These are phyloP conservation scores for Toxotes chatareus DNA, from an alignment of 2,113 vertebrate species.

Conservation along the genomic window DNA sequence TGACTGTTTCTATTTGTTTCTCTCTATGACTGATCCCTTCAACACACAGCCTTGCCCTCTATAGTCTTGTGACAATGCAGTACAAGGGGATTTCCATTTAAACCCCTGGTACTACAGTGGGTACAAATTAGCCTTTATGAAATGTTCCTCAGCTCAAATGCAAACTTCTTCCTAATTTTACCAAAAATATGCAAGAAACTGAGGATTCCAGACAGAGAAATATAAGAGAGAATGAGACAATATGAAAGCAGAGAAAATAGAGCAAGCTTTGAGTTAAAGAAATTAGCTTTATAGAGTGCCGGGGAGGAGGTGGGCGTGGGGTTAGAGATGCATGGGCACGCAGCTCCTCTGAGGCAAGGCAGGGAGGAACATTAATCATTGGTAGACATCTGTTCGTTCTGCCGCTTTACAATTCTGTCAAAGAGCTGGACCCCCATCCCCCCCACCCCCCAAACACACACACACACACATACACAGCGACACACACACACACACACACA, in stretches of 20 bases:
- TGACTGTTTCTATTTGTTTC: slow-evolving; percentile 34
- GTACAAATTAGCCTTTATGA: neutral
- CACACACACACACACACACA: neutral
- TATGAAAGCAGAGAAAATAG: slow-evolving; percentile 19
- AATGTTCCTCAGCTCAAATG: neutral
- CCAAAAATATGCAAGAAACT: neutral
- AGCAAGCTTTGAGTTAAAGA: slow-evolving; percentile 51
- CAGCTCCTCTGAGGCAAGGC: slow-evolving; percentile 73
- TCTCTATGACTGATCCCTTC: slow-evolving; percentile 29
- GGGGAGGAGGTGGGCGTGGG: slow-evolving; percentile 59
- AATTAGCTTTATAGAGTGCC: slow-evolving; percentile 57
- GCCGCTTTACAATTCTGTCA: slow-evolving; percentile 83
- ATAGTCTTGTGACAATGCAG: slow-evolving; percentile 6
- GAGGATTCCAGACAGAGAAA: neutral
- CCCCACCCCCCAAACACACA: neutral
- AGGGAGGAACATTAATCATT: slow-evolving; percentile 83
- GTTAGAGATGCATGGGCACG: slow-evolving; percentile 72
- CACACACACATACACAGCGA: neutral
- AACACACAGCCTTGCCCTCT: slow-evolving; percentile 14
- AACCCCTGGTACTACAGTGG: neutral
- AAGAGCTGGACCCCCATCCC: slow-evolving; percentile 59
- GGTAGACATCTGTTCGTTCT: slow-evolving; percentile 85
- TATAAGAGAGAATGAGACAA: neutral
- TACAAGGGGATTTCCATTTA: slow-evolving; percentile 31
- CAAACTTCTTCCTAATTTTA: neutral